Evolutionary conservation across 1,140 invertebrate genomes (phyloP), one percentile per base, ranked within the genome.

Genomic region (Telenomus remus): DNA sequence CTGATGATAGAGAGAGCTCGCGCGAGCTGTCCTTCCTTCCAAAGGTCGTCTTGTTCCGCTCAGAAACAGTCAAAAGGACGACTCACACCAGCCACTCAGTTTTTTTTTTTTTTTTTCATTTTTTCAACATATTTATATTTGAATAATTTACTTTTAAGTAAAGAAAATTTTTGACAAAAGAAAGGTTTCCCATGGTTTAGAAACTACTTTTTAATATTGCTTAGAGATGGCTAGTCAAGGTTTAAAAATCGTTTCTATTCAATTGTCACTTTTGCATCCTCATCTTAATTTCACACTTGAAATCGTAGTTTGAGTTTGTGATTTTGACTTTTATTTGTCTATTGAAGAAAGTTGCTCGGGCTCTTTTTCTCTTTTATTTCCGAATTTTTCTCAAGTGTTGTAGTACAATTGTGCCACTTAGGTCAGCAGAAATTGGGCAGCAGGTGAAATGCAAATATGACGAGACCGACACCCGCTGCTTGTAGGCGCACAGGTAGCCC

Each of bases 21-120:
- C 68, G 64, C 72, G 76, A 68, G 48, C 47, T 63, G 76, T 72
- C 76, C 76, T 75, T 75, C 77, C 69, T 73, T 68, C 57, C 37
- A 76, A 79, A 76, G 73, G 72, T 73, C 73, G 69, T 66, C 66
- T 72, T 68, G 75, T 77, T 77, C 69, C 69, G 75, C 35, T 59
- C 63, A 27, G 57, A 70, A 76, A 76, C 74, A 61, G 68, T 68
- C 71, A 66, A 75, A 69, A 75, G 72, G 72, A 59, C 64, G 64
- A 4, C n/a, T 50, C 27, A 73, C 71, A 63, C 51, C 63, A 63
- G 53, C 54, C 57, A 47, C 63, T 60, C 39, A 27, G 50, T 61
- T 55, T 59, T n/a, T n/a, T n/a, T n/a, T n/a, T n/a, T n/a, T n/a
- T n/a, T n/a, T n/a, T n/a, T n/a, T n/a, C n/a, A n/a, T n/a, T n/a